These are phyloP conservation scores for Drosophila prostipennis DNA, from an alignment of 2,888 invertebrate genomes.

Conservation along the genomic window DNA sequence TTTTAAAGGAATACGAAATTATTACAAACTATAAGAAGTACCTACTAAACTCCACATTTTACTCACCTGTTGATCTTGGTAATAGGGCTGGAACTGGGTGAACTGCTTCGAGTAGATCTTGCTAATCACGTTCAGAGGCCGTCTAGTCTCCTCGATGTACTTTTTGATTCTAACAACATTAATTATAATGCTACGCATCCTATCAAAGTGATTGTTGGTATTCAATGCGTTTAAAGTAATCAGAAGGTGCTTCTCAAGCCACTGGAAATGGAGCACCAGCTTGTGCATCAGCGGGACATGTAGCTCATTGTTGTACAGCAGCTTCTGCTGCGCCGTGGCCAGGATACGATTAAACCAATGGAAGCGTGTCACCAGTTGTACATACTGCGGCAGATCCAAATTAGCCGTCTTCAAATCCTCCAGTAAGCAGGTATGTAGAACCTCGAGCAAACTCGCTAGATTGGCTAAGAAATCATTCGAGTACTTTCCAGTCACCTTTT, in stretches of 20 bases:
- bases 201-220: slow-evolving; percentile 7
- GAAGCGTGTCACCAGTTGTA: slow-evolving; percentile 66
- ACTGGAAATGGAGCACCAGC: slow-evolving; percentile 89
- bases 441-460: slow-evolving; percentile 67
- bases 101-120: slow-evolving; percentile 81
- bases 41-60: neutral
- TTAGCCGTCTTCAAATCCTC: slow-evolving; percentile 54
- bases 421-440: slow-evolving; percentile 55
- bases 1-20: slow-evolving; percentile 5
- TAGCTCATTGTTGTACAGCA: slow-evolving; percentile 81
- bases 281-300: slow-evolving; percentile 86
- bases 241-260: slow-evolving; percentile 89
- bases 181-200: slow-evolving; percentile 45
- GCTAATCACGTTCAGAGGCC: slow-evolving; percentile 75
- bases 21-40: neutral
- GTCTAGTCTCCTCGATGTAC: slow-evolving; percentile 70
- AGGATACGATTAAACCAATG: slow-evolving; percentile 82
- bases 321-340: slow-evolving; percentile 64
- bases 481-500: slow-evolving; percentile 74
- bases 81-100: slow-evolving; percentile 80
- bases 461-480: slow-evolving; percentile 77
- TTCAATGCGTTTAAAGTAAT: slow-evolving; percentile 49
- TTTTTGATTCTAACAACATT: slow-evolving; percentile 59
- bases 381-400: slow-evolving; percentile 68
- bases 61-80: slow-evolving; percentile 71